Base-by-base conservation (phyloP, 2,888 invertebrate genomes). In the Trichacis sp. region DNA sequence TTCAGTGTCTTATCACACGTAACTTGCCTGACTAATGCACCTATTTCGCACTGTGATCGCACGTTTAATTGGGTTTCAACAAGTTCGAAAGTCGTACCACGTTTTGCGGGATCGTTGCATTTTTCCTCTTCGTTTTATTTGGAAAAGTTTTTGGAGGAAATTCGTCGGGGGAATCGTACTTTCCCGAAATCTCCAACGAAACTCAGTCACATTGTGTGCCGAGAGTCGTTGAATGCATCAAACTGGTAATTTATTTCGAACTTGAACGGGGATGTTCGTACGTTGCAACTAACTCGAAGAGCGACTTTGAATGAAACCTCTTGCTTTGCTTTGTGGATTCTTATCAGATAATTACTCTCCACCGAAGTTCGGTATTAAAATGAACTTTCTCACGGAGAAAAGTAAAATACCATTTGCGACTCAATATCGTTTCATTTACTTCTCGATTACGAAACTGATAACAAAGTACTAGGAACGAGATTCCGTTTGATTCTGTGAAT, bases 1-100 rank as follows among this genome's bases (percentile, higher is more conserved):
- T 30, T 62, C 60, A 67, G 49, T 63, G 63, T 64, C 63, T 68
- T 68, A 68, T 68, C 68, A 12, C 53, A n/a, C 40, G 18, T 9
- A n/a, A 53, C 56, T 63, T 60, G 50, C 46, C 59, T 59, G 46
- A 53, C 53, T 63, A 64, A 67, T 64, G 63, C 56, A 57, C 57
- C 57, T 50, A 48, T 55, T 54, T 55, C 17, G 38, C 30, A 40
- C n/a, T 6, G 2, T n/a, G n/a, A 33, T n/a, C n/a, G 6, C 6
- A 11, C 33, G 11, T 33, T 33, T n/a, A n/a, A 33, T 33, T 33
- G n/a, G 33, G n/a, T n/a, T 33, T n/a, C 5, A 33, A 2, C n/a
- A 33, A 33, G 33, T n/a, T 33, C 33, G 33, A 6, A 33, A 33
- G n/a, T n/a, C n/a, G n/a, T n/a, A n/a, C n/a, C n/a, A n/a, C n/a